Base-by-base conservation (phyloP, 2,888 invertebrate species). In the Halictus quadricinctus region DNA sequence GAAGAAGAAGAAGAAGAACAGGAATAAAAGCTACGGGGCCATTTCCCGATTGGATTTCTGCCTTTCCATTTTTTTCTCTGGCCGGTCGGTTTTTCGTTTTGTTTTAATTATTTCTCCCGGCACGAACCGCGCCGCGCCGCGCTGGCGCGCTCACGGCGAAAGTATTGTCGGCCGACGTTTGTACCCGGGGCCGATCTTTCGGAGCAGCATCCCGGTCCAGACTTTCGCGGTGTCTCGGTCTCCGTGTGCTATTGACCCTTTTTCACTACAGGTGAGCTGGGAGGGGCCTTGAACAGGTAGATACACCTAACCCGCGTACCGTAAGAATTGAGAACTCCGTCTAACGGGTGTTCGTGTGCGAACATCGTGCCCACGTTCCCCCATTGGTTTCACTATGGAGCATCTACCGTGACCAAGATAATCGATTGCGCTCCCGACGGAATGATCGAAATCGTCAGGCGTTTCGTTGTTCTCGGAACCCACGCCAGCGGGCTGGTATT, bases 241-340 rank as follows among this genome's bases (percentile, higher is more conserved):
- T 21, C 77, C 85, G 85, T 88, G 92, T 92, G 92, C 93, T 92
- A 92, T 93, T 93, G 93, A 93, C 93, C 93, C 92, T 92, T 93
- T 93, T 93, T 90, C 90, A 88, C 89, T 87, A 91, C 92, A 92
- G 93, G 93, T 93, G 93, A 92, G 92, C 87, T 90, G 90, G 88
- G 89, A 89, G 90, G 90, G 92, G 90, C 88, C 88, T 88, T 84
- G 89, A 89, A 91, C 92, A 92, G 91, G 93, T 92, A 92, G 90
- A 90, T 89, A 91, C 91, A 92, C 89, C 91, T 88, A 91, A 91
- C 90, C 88, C 89, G 87, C 91, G 90, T 90, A 91, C 89, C 91
- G 90, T 91, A 89, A 90, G 91, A 87, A 81, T 81, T 64, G 77
- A 84, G 87, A 80, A 76, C 81, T 84, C 76, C 80, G 81, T 87